These are phyloP conservation scores for Podarcis siculus DNA, from an alignment of 2,797 vertebrate species.

Conservation along the genomic window DNA sequence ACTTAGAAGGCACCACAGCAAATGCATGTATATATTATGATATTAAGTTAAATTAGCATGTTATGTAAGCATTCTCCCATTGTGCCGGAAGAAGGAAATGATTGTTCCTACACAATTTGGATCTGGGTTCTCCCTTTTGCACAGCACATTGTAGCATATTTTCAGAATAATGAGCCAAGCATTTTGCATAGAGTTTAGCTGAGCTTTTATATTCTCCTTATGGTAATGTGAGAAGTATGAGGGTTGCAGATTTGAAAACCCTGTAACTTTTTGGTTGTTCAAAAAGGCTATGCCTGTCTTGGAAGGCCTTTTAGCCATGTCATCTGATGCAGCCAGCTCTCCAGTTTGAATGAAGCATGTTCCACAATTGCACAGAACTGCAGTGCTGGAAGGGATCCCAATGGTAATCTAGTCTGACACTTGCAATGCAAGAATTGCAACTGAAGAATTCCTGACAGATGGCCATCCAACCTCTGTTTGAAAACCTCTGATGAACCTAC, in stretches of 20 bases:
- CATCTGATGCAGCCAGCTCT: not conserved
- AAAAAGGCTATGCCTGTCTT: not conserved
- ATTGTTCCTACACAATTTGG: slow-evolving; percentile 40
- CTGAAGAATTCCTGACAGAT: no score
- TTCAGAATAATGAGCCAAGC: slow-evolving; percentile 14
- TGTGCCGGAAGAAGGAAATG: not conserved
- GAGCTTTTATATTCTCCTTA: not conserved
- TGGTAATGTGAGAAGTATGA: not conserved
- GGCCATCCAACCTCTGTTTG: no score
- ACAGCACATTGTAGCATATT: slow-evolving; percentile 12
- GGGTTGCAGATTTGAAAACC: not conserved
- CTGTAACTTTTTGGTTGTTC: not conserved
- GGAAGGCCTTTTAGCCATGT: not conserved
- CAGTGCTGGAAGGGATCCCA: no score
- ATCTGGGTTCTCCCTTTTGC: not conserved
- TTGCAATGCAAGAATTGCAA: no score
- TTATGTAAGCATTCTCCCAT: not conserved
- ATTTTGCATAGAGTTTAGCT: not conserved
- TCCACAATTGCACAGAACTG: not conserved
- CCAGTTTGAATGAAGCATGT: not conserved
- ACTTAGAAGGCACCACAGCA: slow-evolving; percentile 9
- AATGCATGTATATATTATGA: not conserved
- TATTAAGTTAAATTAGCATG: slow-evolving; percentile 22
- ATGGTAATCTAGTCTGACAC: no score
- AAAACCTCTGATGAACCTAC: no score